Evolutionary conservation across 2,797 vertebrate species (phyloP), one percentile per base, ranked within the genome.

Genomic region (Lithobates sylvaticus): DNA sequence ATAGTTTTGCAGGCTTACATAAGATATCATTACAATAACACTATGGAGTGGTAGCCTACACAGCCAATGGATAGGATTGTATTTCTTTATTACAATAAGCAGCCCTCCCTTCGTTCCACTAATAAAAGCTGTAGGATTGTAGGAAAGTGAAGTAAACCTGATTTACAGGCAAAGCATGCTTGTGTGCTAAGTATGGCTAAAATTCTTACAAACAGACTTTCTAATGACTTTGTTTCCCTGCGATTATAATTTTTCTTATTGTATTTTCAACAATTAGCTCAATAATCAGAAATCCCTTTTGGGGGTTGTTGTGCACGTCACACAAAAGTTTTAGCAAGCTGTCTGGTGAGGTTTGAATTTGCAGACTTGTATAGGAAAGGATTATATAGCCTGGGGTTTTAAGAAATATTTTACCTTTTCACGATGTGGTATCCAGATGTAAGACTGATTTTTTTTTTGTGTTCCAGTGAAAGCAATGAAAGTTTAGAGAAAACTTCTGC

Each of bases 401-500:
- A 64, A 80, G 76, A 36, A 69, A 70, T 84, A 75, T 64, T 75
- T 87, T 79, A 16, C 70, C 39, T 84, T 79, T 79, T 68, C 76
- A 74, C 83, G 76, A 87, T 83, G 81, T 87, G 81, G 70, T 83
- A 69, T 83, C 81, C 76, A 87, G 86, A 87, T 80, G 76, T 80
- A 76, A 78, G 76, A 84, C 29, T 29, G 76, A 87, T 87, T 84
- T 83, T 83, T n/a, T n/a, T 83, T 83, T 61, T 79, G 10, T 74
- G 70, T 79, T 83, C 42, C 70, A 67, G 23, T 27, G 79, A 74
- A 78, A 77, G 85, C 67, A 77, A 73, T 86, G 68, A 78, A 82
- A 58, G 34, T 58, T n/a, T 44, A 73, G 32, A 69, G 84, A 32
- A 81, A 86, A 78, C 50, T 26, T 77, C 23, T 29, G n/a, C 44